Conservation (phyloP, 2,888 invertebrate species). For the Agonum fuliginosum region DNA sequence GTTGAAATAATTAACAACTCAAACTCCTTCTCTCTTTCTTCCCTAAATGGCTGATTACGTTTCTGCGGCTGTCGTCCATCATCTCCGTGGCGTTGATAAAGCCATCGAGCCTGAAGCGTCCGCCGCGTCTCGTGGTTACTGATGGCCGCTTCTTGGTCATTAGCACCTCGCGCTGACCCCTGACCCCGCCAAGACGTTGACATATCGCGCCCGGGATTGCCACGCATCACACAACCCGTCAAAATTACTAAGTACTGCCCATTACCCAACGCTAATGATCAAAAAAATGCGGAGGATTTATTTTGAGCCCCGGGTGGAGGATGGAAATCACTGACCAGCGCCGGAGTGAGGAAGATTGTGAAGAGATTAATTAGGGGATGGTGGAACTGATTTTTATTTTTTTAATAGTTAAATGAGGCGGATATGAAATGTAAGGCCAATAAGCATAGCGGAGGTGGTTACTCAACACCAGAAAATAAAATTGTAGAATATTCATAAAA, state of each 20-base stretch:
- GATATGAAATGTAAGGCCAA: too few relatives aligned
- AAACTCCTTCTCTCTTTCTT: too few relatives aligned
- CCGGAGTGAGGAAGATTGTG: not conserved
- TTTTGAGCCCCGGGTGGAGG: not conserved
- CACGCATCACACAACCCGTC: constrained; percentile 62
- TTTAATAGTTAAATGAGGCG: too few relatives aligned
- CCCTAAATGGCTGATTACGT: constrained; percentile 45
- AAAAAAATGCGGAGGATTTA: constrained; percentile 6
- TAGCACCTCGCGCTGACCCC: constrained; percentile 67
- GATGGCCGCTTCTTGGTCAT: constrained; percentile 65
- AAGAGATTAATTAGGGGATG: not conserved
- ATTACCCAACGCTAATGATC: constrained; percentile 53
- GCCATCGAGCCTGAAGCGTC: constrained; percentile 43
- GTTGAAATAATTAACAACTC: not conserved
- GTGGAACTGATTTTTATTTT: too few relatives aligned
- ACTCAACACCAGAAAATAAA: too few relatives aligned
- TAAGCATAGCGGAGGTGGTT: too few relatives aligned
- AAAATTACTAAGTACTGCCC: constrained; percentile 55
- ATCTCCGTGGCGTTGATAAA: constrained; percentile 56
- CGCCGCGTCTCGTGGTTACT: constrained; percentile 54
- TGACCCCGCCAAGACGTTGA: constrained; percentile 60
- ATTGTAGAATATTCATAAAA: too few relatives aligned
- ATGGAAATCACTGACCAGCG: not conserved
- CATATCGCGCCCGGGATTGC: constrained; percentile 55
- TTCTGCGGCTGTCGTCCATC: constrained; percentile 17